phyloP scores from a whole-genome alignment of 2,888 invertebrate genomes.

The Perdita meconis region DNA sequence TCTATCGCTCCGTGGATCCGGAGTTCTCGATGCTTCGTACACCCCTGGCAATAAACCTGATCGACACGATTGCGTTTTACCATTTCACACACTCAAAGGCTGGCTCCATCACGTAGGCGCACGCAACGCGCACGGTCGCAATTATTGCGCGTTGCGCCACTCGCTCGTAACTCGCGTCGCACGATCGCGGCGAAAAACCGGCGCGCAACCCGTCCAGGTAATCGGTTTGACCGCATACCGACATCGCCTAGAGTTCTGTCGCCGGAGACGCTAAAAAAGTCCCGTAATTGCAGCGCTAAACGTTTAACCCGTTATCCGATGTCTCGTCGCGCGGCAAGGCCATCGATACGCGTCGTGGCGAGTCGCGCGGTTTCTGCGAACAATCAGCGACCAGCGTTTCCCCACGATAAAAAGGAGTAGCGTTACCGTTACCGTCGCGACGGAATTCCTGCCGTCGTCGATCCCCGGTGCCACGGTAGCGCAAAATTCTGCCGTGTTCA shows the following conservation, averaged over 20 bases:
- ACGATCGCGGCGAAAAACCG: background rate
- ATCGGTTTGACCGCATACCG: slow-evolving; percentile 43
- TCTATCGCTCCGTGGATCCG: background rate
- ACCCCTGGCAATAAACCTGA: background rate
- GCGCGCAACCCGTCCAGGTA: slow-evolving; percentile 6
- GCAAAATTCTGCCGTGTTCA: slow-evolving; percentile 34
- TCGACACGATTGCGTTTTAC: background rate
- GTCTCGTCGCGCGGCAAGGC: slow-evolving; percentile 35
- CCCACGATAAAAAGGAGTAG: slow-evolving; percentile 36
- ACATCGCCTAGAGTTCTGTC: slow-evolving; percentile 9
- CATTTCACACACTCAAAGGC: slow-evolving; percentile 5
- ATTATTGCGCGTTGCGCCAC: slow-evolving; percentile 21
- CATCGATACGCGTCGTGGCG: slow-evolving; percentile 38
- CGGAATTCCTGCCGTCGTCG: slow-evolving; percentile 45
- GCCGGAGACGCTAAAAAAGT: slow-evolving; percentile 27
- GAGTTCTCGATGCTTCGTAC: background rate
- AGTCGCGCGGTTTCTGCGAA: slow-evolving; percentile 42
- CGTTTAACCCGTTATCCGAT: slow-evolving; percentile 50
- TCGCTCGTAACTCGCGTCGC: slow-evolving; percentile 25
- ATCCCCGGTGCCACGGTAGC: slow-evolving; percentile 28
- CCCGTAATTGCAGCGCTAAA: slow-evolving; percentile 36
- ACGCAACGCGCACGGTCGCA: slow-evolving; percentile 5
- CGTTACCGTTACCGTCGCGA: slow-evolving; percentile 62
- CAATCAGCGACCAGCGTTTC: slow-evolving; percentile 38
- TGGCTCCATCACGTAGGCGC: background rate